These are phyloP conservation scores for Chiroxiphia lanceolata DNA, from an alignment of 2,797 vertebrate genomes.

Conservation along the genomic window DNA sequence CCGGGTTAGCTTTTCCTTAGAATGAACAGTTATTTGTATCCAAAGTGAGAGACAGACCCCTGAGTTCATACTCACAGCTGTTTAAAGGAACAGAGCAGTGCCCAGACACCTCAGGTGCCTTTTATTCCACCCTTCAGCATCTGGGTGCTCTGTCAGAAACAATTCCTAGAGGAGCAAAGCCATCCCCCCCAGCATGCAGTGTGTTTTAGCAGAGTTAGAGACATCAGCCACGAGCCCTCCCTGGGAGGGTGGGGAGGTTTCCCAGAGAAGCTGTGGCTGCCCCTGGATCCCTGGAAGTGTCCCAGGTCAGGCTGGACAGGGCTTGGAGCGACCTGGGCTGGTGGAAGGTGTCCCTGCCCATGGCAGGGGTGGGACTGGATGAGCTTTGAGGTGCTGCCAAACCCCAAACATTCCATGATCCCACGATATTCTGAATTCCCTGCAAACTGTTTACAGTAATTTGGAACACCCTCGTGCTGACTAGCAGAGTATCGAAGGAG, in stretches of 20 bases:
- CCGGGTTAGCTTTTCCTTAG: neutral
- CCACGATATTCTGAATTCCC: neutral
- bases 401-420: neutral
- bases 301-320: neutral
- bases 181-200: neutral
- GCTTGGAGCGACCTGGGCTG: neutral
- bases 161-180: neutral
- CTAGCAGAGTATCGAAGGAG: neutral
- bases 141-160: neutral
- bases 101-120: neutral
- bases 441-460: neutral
- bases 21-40: neutral
- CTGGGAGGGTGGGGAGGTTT: neutral
- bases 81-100: neutral
- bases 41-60: neutral
- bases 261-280: neutral
- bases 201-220: neutral
- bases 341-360: neutral
- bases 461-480: neutral
- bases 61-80: fast-evolving
- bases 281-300: neutral
- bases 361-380: fast-evolving
- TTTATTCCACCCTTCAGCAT: neutral
- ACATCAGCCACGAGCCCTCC: neutral
- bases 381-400: fast-evolving